A percentile compares a stretch with the other conserved stretches of the same genome.
Evolutionary conservation across 2,113 vertebrate species (phyloP).

Genomic region (Antechinus stuartii): DNA sequence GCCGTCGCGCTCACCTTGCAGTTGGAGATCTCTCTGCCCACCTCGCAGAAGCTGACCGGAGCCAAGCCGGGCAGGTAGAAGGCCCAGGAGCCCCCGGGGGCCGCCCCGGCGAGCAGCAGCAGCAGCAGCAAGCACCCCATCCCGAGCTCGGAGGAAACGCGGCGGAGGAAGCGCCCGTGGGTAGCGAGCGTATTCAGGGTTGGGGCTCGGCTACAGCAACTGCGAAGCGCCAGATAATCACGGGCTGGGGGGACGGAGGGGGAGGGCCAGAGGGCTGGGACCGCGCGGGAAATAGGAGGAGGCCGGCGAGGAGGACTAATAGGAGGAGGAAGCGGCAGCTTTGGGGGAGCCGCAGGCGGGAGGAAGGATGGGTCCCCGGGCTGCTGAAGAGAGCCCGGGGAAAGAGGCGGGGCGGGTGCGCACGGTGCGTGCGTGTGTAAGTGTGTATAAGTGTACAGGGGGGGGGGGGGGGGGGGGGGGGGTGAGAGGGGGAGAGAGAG

Average conservation of each 20-base stretch:
- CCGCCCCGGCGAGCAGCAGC: constrained; percentile 1
- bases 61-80: constrained; percentile 93
- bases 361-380: too few relatives aligned
- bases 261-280: neutral
- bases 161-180: neutral
- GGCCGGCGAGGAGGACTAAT: too few relatives aligned
- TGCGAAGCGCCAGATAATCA: neutral
- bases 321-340: too few relatives aligned
- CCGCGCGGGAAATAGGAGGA: neutral
- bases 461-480: too few relatives aligned
- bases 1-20: constrained; percentile 84
- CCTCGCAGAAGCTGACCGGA: constrained; percentile 89
- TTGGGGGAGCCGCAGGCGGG: too few relatives aligned
- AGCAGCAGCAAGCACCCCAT: neutral
- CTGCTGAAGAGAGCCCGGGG: too few relatives aligned
- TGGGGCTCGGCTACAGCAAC: neutral
- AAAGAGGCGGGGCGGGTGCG: too few relatives aligned
- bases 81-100: neutral
- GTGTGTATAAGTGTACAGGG: neutral
- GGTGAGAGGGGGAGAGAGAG: too few relatives aligned
- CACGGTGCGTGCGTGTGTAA: neutral
- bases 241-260: neutral
- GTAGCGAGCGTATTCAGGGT: neutral
- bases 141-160: neutral
- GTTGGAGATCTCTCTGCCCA: constrained; percentile 44